These are phyloP conservation scores for Lipotes vexillifer DNA, from an alignment of 2,113 vertebrate species.

Conservation along the genomic window DNA sequence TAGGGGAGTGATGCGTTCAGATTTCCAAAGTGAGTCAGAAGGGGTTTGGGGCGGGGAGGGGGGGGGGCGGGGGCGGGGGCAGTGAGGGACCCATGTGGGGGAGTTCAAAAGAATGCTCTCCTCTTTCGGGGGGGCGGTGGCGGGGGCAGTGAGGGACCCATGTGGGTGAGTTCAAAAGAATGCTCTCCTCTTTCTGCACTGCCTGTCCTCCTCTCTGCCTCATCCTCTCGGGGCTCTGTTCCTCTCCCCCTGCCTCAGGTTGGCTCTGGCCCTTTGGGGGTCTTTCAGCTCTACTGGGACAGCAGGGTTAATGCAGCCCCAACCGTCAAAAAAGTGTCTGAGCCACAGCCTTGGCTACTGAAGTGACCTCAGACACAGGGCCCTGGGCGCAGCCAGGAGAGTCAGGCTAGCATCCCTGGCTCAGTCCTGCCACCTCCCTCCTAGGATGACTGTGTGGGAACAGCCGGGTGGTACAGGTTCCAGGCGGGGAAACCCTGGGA, in stretches of 20 bases:
- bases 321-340: background rate
- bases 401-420: background rate
- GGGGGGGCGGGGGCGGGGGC: too few relatives aligned
- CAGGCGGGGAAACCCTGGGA: background rate
- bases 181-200: background rate
- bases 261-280: background rate
- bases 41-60: background rate
- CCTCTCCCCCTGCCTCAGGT: background rate
- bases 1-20: too few relatives aligned
- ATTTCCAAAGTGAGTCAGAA: background rate
- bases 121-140: background rate
- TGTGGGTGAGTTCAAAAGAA: background rate
- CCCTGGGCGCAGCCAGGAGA: background rate
- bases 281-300: background rate
- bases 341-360: background rate
- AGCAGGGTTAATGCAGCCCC: background rate
- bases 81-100: background rate
- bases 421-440: background rate
- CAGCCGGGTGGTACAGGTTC: rapidly evolving
- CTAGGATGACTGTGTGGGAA: background rate
- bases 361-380: background rate
- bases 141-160: background rate
- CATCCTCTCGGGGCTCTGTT: background rate
- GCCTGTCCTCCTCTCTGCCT: background rate
- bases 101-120: background rate